phyloP scores from a whole-genome alignment of 2,888 invertebrate species.

The Agrochola lychnidis region DNA sequence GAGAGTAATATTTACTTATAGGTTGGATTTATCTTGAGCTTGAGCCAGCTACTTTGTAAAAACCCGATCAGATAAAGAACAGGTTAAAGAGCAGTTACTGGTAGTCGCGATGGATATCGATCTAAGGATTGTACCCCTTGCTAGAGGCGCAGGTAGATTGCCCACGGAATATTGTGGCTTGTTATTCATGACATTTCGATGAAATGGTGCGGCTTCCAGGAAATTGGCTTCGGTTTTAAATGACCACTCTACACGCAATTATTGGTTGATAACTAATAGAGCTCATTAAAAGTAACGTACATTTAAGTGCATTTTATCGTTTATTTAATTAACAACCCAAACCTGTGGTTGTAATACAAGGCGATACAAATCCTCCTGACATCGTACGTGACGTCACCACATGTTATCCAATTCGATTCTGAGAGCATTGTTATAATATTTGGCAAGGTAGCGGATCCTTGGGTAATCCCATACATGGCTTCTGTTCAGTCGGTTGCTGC shows the following conservation, averaged over 20 bases:
- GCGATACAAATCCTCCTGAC: constrained; percentile 22
- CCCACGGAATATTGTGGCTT: constrained; percentile 37
- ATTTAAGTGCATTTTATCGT: constrained; percentile 25
- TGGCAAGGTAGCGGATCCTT: constrained; percentile 56
- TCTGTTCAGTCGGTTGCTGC: constrained; percentile 62
- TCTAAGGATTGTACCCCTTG: constrained; percentile 55
- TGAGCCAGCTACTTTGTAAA: constrained; percentile 53
- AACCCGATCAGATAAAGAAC: constrained; percentile 69
- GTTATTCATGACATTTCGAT: constrained; percentile 53
- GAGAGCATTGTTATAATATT: constrained; percentile 65
- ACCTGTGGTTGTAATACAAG: constrained; percentile 1
- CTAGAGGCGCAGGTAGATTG: constrained; percentile 53
- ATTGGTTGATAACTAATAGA: constrained; percentile 17
- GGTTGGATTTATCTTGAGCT: constrained; percentile 30
- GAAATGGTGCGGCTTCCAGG: constrained; percentile 42
- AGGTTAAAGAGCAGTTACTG: constrained; percentile 65
- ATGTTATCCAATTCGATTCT: constrained; percentile 52
- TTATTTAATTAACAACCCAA: background rate
- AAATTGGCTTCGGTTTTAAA: constrained; percentile 40
- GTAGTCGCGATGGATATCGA: constrained; percentile 68
- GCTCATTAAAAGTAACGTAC: constrained; percentile 20
- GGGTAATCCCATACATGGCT: constrained; percentile 66
- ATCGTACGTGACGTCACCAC: constrained; percentile 23
- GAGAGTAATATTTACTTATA: constrained; percentile 43
- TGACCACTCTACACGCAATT: constrained; percentile 30